phyloP scores from a whole-genome alignment of 2,888 invertebrate genomes.

The Dynastes hyllus region DNA sequence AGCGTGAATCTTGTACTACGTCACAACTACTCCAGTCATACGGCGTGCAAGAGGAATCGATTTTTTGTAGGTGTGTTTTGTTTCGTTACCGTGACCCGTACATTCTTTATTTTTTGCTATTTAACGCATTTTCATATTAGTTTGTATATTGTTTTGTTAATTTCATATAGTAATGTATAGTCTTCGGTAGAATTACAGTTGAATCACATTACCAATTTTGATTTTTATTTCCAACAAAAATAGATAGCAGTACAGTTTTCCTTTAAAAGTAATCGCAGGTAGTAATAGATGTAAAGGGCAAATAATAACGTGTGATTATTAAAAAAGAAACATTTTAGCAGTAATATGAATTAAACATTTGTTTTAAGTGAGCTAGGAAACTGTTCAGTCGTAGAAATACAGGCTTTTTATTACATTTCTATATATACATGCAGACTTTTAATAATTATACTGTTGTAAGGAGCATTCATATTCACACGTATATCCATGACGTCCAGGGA shows the following conservation, averaged over 20 bases:
- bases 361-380: too few species aligned
- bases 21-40: slow-evolving; percentile 64
- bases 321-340: too few species aligned
- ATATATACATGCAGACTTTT: background rate
- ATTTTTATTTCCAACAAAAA: too few species aligned
- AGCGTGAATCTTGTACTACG: slow-evolving; percentile 69
- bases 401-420: background rate
- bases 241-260: too few species aligned
- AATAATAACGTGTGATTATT: too few species aligned
- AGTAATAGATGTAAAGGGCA: too few species aligned
- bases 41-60: slow-evolving; percentile 49
- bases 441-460: background rate
- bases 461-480: background rate
- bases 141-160: background rate
- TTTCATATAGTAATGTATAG: background rate
- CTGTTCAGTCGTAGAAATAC: too few species aligned
- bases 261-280: too few species aligned
- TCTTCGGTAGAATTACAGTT: too few species aligned
- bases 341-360: too few species aligned
- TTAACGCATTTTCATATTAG: background rate
- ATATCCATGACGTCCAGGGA: slow-evolving; percentile 2
- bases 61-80: slow-evolving; percentile 60
- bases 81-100: slow-evolving; percentile 39
- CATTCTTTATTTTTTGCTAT: slow-evolving; percentile 41
- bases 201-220: too few species aligned